Evolutionary conservation across 1,140 invertebrate species (phyloP), one percentile per base, ranked within the genome.

Genomic region (Berghia stephanieae): DNA sequence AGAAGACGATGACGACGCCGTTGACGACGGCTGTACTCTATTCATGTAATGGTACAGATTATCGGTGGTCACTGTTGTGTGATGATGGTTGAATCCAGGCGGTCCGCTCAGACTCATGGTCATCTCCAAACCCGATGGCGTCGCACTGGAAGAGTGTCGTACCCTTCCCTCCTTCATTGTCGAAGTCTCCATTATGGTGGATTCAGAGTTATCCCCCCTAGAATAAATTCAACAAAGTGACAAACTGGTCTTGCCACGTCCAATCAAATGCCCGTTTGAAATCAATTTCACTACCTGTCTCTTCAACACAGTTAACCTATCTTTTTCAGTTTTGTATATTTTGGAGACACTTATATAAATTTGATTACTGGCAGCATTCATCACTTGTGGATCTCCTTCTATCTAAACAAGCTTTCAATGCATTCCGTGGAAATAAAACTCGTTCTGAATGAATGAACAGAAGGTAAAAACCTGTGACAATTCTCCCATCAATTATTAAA

Each of bases 151-250:
- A n/a, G n/a, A n/a, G n/a, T 84, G 34, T 67, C 76, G 72, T 46
- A 97, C 70, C 95, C 94, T 0, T 91, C 96, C 16, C 95, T 96
- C 80, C 72, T 77, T 60, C 79, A 83, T 93, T 94, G 46, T 57
- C 40, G 6, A 44, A 16, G 66, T 63, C 70, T 69, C 44, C 78
- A 71, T 72, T 52, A 3, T 38, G 5, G 3, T 16, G 43, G n/a
- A 52, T 24, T 49, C 52, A 52, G 46, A n/a, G 49, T n/a, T 73
- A 13, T 10, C 43, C 49, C 24, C 24, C 6, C 34, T n/a, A n/a
- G n/a, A n/a, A n/a, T n/a, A n/a, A n/a, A n/a, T n/a, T n/a, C n/a
- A n/a, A n/a, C n/a, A n/a, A n/a, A n/a, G n/a, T n/a, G n/a, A n/a
- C n/a, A n/a, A n/a, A n/a, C n/a, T n/a, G 16, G 2, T 40, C 63